Percentiles rank a stretch among this genome's conserved stretches.
These are phyloP conservation scores for Folsomia manolachei DNA, from an alignment of 2,888 invertebrate genomes.

Conservation along the genomic window DNA sequence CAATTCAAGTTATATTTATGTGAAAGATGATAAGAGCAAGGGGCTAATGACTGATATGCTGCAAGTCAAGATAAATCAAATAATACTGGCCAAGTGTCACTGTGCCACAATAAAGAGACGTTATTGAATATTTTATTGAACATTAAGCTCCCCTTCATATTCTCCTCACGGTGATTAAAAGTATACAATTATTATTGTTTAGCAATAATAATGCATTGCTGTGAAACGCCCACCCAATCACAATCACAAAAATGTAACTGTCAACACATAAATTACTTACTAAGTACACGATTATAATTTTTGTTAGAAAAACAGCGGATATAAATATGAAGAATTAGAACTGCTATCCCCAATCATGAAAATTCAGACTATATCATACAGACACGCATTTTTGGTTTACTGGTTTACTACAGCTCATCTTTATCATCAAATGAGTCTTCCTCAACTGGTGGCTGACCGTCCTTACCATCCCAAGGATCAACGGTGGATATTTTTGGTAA, in stretches of 20 bases:
- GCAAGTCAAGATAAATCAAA: no score
- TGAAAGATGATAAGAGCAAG: no score
- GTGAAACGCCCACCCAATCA: no score
- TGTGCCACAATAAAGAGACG: no score
- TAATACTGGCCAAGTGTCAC: no score
- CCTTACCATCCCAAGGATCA: conserved; percentile 91
- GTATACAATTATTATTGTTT: no score
- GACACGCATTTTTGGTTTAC: neutral
- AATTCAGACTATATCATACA: neutral
- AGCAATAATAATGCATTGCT: no score
- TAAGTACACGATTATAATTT: conserved; percentile 1
- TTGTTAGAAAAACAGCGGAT: neutral
- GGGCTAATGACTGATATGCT: no score
- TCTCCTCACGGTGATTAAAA: no score
- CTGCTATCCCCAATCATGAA: neutral
- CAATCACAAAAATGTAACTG: neutral
- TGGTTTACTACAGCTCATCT: conserved; percentile 46
- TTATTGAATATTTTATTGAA: no score
- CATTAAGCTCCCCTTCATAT: no score
- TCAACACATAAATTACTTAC: neutral
- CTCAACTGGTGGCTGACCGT: conserved; percentile 78
- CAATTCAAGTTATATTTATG: no score
- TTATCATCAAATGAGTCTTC: conserved; percentile 84
- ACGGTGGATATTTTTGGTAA: conserved; percentile 69
- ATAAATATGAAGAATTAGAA: neutral